A percentile compares a stretch with the other conserved stretches of the same genome.
These are phyloP conservation scores for Lordiphosa andalusiaca DNA, from an alignment of 2,888 invertebrate genomes.

Conservation along the genomic window DNA sequence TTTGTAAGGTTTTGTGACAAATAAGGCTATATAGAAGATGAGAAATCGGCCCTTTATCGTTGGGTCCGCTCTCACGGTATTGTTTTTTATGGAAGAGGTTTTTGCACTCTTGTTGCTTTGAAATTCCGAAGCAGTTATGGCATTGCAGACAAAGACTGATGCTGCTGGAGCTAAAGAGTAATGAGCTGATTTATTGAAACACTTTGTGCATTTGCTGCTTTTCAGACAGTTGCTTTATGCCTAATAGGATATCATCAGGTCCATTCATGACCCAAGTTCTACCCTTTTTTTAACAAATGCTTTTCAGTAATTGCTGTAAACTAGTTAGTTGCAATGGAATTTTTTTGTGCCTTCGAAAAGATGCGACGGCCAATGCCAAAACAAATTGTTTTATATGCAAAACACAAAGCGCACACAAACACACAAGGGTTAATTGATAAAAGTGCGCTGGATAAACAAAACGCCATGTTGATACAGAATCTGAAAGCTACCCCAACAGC, in stretches of 20 bases:
- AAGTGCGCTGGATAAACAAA: constrained; percentile 48
- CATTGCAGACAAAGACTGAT: no score
- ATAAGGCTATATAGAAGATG: no score
- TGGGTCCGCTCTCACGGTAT: no score
- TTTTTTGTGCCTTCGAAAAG: constrained; percentile 11
- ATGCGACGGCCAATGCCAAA: constrained; percentile 40
- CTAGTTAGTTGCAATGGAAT: constrained; percentile 3
- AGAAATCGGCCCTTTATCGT: no score
- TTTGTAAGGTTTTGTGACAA: no score
- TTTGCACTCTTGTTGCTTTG: no score
- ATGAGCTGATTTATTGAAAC: no score
- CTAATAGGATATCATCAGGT: neutral
- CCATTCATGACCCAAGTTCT: neutral
- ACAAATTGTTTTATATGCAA: constrained; percentile 59
- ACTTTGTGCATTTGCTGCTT: no score
- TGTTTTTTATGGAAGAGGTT: no score
- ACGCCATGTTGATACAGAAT: constrained; percentile 50
- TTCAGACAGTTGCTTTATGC: neutral
- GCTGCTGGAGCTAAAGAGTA: no score
- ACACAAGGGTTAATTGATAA: constrained; percentile 60
- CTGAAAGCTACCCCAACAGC: constrained; percentile 17
- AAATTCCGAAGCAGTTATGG: no score
- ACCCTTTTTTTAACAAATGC: constrained; percentile 1
- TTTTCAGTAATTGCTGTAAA: neutral
- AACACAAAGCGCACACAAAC: constrained; percentile 12